phyloP scores from a whole-genome alignment of 1,140 invertebrate species.

The Mesaphorura yosii region DNA sequence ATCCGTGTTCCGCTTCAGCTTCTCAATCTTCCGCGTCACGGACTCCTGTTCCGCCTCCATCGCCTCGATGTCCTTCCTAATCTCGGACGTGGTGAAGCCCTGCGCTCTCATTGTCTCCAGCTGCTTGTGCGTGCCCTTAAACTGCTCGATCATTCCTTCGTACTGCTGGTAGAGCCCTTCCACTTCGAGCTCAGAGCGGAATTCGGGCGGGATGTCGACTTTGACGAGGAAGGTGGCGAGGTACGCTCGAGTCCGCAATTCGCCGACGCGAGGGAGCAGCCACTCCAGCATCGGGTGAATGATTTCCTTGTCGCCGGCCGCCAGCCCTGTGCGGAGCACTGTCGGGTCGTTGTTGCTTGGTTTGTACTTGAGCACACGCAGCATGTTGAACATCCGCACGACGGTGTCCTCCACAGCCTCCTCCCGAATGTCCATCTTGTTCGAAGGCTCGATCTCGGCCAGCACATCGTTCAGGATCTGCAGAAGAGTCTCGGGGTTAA shows the following conservation, averaged over 20 bases:
- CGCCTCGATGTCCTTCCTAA: conserved; percentile 62
- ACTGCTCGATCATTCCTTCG: conserved; percentile 63
- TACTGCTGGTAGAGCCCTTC: conserved; percentile 61
- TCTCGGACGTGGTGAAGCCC: conserved; percentile 47
- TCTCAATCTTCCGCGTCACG: conserved; percentile 55
- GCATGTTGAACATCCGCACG: conserved; percentile 47
- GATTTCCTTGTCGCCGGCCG: conserved; percentile 52
- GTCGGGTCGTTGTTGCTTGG: conserved; percentile 44
- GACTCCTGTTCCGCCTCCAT: conserved; percentile 80
- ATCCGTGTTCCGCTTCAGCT: conserved; percentile 51
- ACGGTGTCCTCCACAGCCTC: conserved; percentile 52
- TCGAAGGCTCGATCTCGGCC: conserved; percentile 49
- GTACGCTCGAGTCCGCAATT: conserved; percentile 69
- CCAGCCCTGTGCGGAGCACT: conserved; percentile 54
- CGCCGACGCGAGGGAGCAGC: conserved; percentile 56
- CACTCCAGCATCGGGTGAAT: conserved; percentile 68
- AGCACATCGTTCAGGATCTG: conserved; percentile 60
- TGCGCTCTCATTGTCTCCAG: conserved; percentile 52
- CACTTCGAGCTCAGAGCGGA: conserved; percentile 63
- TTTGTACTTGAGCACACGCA: conserved; percentile 57
- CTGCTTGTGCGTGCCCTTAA: conserved; percentile 67
- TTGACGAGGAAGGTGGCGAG: conserved; percentile 60
- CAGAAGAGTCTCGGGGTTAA: conserved; percentile 58
- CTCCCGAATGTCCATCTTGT: conserved; percentile 48
- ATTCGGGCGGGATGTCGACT: conserved; percentile 68